Percentiles rank a stretch among this genome's conserved stretches.
Evolutionary conservation across 2,888 invertebrate species (phyloP).

Genomic region (Athrips mouffetella): DNA sequence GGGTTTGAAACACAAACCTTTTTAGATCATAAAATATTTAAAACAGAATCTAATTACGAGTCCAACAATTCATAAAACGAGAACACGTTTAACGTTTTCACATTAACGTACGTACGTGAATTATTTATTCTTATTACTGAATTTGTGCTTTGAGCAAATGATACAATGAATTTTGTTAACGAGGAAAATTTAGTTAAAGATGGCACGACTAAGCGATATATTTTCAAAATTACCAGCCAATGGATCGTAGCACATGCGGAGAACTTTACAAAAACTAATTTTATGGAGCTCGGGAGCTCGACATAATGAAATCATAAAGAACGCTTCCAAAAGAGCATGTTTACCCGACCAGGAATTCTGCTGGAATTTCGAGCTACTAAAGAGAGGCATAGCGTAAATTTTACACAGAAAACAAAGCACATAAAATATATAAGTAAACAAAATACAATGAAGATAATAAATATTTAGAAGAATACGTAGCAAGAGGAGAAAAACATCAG

Average conservation of each 20-base stretch:
- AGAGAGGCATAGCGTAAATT: conserved; percentile 15
- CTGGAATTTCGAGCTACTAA: conserved; percentile 10
- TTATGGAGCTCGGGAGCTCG: conserved; percentile 2
- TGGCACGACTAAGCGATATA: too few relatives aligned
- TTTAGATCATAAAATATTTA: too few relatives aligned
- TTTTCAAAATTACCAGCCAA: not conserved
- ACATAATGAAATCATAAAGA: conserved; percentile 15
- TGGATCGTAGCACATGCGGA: not conserved
- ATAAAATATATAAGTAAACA: conserved; percentile 17
- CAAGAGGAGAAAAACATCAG: too few relatives aligned
- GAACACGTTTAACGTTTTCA: not conserved
- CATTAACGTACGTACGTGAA: not conserved
- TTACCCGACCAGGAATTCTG: conserved; percentile 5
- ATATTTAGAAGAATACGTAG: too few relatives aligned
- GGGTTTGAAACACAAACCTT: too few relatives aligned
- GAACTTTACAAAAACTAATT: conserved; percentile 7
- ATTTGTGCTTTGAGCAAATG: not conserved
- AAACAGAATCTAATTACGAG: not conserved
- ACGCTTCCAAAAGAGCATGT: conserved; percentile 4
- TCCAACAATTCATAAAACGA: not conserved
- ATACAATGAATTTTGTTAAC: not conserved
- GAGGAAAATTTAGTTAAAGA: too few relatives aligned
- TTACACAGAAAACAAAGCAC: conserved; percentile 10
- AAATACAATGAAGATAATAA: not conserved
- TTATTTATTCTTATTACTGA: not conserved